A percentile compares a stretch with the other conserved stretches of the same genome.
Conservation (phyloP, 2,113 vertebrate species). For the Chloropsis cyanopogon region DNA sequence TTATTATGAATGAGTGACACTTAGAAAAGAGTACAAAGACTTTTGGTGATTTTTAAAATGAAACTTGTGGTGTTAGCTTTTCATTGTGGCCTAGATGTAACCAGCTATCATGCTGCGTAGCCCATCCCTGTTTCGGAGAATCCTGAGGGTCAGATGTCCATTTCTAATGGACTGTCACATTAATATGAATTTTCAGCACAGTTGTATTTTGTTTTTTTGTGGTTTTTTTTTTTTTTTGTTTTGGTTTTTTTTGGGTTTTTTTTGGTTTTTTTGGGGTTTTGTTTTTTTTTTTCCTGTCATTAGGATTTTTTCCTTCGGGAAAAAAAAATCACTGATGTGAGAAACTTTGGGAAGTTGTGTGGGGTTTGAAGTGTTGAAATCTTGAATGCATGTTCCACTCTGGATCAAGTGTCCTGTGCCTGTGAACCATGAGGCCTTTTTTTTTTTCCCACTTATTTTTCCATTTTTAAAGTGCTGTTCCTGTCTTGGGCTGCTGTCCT, state of each 20-base stretch:
- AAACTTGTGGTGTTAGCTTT: background rate
- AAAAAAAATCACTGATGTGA: background rate
- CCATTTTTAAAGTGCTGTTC: background rate
- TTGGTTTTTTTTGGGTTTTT: no score
- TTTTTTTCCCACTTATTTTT: background rate
- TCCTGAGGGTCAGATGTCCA: background rate
- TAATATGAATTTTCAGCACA: background rate
- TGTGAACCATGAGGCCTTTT: no score
- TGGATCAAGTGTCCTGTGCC: background rate
- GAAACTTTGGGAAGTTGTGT: background rate
- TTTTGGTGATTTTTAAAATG: rapidly evolving
- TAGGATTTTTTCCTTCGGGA: background rate
- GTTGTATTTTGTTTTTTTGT: background rate
- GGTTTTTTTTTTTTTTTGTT: no score
- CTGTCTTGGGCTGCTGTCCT: background rate
- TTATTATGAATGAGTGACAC: background rate
- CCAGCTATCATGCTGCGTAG: background rate
- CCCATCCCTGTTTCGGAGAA: background rate
- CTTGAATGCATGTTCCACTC: background rate
- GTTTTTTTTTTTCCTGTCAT: no score
- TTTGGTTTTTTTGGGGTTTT: no score
- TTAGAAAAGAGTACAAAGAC: background rate
- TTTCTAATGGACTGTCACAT: background rate
- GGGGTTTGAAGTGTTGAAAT: background rate
- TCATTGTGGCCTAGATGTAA: background rate